Conservation (phyloP, 2,888 invertebrate genomes). For the Drosophila mercatorum region DNA sequence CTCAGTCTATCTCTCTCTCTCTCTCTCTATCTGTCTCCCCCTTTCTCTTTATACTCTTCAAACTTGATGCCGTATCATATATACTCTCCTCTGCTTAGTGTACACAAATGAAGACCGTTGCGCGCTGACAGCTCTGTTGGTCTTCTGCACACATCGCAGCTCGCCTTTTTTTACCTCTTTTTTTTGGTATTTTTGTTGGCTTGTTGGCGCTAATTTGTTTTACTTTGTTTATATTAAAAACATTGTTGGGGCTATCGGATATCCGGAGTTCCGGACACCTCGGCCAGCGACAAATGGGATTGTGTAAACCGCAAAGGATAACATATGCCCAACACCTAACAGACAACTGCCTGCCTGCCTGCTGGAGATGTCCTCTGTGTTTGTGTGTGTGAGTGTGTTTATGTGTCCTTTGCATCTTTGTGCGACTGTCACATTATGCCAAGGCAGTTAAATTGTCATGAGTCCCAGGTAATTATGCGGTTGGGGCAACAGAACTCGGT, state of each 20-base stretch:
- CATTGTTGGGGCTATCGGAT: conserved; percentile 61
- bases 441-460: conserved; percentile 74
- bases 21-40: background rate
- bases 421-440: conserved; percentile 67
- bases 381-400: conserved; percentile 15
- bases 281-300: conserved; percentile 53
- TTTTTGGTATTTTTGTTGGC: conserved; percentile 28
- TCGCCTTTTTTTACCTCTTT: conserved; percentile 14
- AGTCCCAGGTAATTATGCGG: conserved; percentile 73
- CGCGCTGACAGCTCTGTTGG: conserved; percentile 31
- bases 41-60: background rate
- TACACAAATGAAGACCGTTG: conserved; percentile 65
- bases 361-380: conserved; percentile 30
- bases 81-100: background rate
- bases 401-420: conserved; percentile 37
- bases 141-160: conserved; percentile 12
- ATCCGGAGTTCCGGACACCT: conserved; percentile 45
- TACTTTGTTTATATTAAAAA: conserved; percentile 80
- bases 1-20: background rate
- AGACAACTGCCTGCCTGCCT: conserved; percentile 19
- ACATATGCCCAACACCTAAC: conserved; percentile 57
- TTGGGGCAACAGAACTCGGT: conserved; percentile 40
- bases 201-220: conserved; percentile 73
- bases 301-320: conserved; percentile 78
- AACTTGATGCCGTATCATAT: background rate